Percentiles rank a stretch among this genome's conserved stretches.
These are phyloP conservation scores for Vesta saturnalis DNA, from an alignment of 2,888 invertebrate genomes.

Conservation along the genomic window DNA sequence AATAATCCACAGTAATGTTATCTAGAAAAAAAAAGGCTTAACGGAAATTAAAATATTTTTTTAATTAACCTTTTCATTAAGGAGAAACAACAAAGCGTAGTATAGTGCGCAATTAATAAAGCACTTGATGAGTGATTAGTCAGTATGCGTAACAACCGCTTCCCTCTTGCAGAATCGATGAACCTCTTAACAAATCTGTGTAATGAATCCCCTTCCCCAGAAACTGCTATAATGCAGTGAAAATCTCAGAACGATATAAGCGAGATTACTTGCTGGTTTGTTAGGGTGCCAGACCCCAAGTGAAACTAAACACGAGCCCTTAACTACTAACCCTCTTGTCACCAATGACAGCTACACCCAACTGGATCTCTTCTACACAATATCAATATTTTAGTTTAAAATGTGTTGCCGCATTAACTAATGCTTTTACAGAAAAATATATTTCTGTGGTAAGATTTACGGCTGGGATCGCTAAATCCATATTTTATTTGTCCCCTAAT, in stretches of 20 bases:
- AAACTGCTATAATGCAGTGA: slow-evolving; percentile 53
- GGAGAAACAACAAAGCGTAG: slow-evolving; percentile 13
- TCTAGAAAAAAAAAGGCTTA: neutral
- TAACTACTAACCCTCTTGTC: slow-evolving; percentile 37
- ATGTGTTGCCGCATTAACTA: slow-evolving; percentile 12
- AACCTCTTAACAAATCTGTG: slow-evolving; percentile 57
- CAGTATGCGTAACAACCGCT: slow-evolving; percentile 36
- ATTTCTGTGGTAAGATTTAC: too few species aligned
- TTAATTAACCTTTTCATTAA: slow-evolving; percentile 18
- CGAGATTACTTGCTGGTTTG: slow-evolving; percentile 58
- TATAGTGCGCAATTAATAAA: slow-evolving; percentile 34
- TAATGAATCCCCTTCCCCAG: slow-evolving; percentile 48
- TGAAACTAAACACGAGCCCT: slow-evolving; percentile 38
- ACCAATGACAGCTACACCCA: slow-evolving; percentile 30
- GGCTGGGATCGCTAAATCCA: slow-evolving; percentile 6
- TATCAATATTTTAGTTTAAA: slow-evolving; percentile 29
- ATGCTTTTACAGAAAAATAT: neutral
- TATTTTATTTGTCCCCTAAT: slow-evolving; percentile 16
- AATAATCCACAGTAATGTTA: too few species aligned
- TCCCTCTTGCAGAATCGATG: slow-evolving; percentile 47
- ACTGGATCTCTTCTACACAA: slow-evolving; percentile 21
- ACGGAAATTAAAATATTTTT: slow-evolving; percentile 3
- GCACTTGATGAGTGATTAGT: slow-evolving; percentile 39
- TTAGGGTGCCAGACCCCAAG: slow-evolving; percentile 43
- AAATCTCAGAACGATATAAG: slow-evolving; percentile 58